These are phyloP conservation scores for Aselliscus stoliczkanus DNA, from an alignment of 2,797 vertebrate genomes.

Conservation along the genomic window DNA sequence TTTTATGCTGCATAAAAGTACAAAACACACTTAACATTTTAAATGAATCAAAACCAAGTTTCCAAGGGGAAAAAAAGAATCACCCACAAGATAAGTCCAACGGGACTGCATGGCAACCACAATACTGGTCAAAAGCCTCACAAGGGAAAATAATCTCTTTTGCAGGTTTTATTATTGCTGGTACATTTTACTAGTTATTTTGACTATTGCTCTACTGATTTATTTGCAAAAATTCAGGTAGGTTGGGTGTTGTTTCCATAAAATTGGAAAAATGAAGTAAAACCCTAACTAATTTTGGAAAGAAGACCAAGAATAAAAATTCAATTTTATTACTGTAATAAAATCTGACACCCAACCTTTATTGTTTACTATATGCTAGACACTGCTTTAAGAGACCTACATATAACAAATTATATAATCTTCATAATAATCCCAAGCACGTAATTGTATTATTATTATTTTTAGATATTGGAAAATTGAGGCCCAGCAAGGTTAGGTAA, in stretches of 20 bases:
- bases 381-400: neutral
- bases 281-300: neutral
- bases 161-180: neutral
- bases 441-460: neutral
- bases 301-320: neutral
- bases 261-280: neutral
- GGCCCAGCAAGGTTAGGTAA: neutral
- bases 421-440: neutral
- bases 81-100: neutral
- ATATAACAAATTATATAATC: neutral
- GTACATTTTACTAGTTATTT: neutral
- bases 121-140: neutral
- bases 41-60: slow-evolving; percentile 18
- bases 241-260: neutral
- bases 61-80: neutral
- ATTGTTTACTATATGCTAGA: neutral
- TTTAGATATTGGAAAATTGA: neutral
- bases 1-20: neutral
- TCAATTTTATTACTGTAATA: neutral
- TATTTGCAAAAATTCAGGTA: neutral
- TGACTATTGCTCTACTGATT: neutral
- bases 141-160: neutral
- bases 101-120: neutral
- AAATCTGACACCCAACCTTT: neutral
- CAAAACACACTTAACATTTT: neutral